Percentiles rank a stretch among this genome's conserved stretches.
Conservation (phyloP, 2,113 vertebrate species). For the Aphyosemion australe region DNA sequence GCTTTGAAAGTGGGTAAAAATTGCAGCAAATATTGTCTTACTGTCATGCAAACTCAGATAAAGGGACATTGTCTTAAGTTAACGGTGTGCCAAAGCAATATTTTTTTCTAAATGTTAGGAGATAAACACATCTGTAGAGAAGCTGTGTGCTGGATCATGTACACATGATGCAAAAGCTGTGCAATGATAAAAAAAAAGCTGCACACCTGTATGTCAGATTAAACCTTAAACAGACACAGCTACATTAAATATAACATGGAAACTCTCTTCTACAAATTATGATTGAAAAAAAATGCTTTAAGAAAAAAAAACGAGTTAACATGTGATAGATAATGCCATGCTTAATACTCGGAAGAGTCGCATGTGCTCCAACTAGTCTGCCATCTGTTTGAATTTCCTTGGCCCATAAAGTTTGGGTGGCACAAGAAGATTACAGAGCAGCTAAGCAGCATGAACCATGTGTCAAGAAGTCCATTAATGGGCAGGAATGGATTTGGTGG, state of each 20-base stretch:
- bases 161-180: conserved; percentile 30
- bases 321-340: conserved; percentile 54
- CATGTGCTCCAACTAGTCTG: conserved; percentile 60
- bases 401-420: conserved; percentile 60
- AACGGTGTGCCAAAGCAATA: neutral
- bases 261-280: conserved; percentile 4
- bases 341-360: conserved; percentile 60
- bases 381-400: conserved; percentile 73
- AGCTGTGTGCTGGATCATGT: neutral
- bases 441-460: conserved; percentile 66
- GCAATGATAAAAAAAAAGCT: conserved; percentile 14
- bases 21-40: conserved; percentile 63
- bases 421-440: conserved; percentile 69
- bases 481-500: conserved; percentile 33
- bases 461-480: conserved; percentile 69
- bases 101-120: neutral
- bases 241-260: conserved; percentile 3
- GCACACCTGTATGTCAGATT: neutral
- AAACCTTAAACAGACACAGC: neutral
- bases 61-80: conserved; percentile 3
- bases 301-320: conserved; percentile 39
- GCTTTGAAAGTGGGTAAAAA: conserved; percentile 59
- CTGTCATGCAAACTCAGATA: conserved; percentile 45
- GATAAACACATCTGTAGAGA: neutral
- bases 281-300: conserved; percentile 31